These are phyloP conservation scores for Drymodes brunneopygia DNA, from an alignment of 2,113 vertebrate species.

Conservation along the genomic window DNA sequence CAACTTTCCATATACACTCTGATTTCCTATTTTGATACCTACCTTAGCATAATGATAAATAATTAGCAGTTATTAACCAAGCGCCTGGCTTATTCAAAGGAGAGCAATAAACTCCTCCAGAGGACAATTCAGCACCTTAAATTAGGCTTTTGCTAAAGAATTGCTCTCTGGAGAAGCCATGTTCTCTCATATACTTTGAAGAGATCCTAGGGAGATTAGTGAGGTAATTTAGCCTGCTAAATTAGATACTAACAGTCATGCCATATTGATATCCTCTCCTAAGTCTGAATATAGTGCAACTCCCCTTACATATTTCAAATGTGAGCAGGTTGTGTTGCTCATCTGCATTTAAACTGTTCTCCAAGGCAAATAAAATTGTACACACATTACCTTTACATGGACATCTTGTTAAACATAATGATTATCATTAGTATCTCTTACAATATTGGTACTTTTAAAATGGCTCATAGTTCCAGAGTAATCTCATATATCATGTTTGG, in stretches of 20 bases:
- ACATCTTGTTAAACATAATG: not conserved
- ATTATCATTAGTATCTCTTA: not conserved
- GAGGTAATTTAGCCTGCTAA: constrained; percentile 26
- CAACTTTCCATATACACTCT: not conserved
- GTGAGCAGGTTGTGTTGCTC: not conserved
- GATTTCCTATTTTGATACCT: not conserved
- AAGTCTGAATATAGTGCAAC: not conserved
- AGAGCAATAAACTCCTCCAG: constrained; percentile 6
- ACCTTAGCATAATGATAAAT: not conserved
- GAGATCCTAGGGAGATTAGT: constrained; percentile 20
- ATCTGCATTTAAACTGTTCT: constrained; percentile 29
- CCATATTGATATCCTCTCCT: not conserved
- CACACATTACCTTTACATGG: not conserved
- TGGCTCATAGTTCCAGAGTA: not conserved
- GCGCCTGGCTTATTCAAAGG: not conserved
- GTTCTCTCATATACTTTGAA: not conserved
- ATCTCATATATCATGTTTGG: not conserved
- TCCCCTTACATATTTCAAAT: constrained; percentile 2
- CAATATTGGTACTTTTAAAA: not conserved
- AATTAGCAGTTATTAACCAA: not conserved
- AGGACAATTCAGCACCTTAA: not conserved
- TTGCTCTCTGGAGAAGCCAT: constrained; percentile 13
- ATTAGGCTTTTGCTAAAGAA: not conserved
- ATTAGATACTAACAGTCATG: not conserved
- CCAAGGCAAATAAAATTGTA: constrained; percentile 4